These are phyloP conservation scores for Psittacara wagleri DNA, from an alignment of 2,113 vertebrate genomes.

Conservation along the genomic window DNA sequence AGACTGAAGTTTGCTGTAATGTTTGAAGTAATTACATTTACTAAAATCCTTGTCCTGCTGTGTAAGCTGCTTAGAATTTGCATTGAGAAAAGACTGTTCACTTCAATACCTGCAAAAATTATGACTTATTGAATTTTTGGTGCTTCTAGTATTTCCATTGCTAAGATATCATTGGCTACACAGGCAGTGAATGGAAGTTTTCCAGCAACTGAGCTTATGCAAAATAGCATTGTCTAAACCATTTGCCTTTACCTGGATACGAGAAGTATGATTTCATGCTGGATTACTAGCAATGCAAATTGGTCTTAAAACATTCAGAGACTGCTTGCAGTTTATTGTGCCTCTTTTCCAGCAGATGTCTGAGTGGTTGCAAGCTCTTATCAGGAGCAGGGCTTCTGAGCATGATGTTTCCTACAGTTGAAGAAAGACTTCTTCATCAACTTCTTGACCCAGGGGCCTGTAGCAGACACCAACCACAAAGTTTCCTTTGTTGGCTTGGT, in stretches of 20 bases:
- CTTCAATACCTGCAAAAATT: neutral
- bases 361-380: neutral
- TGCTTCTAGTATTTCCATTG: neutral
- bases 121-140: neutral
- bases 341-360: neutral
- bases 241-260: neutral
- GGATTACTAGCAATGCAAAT: neutral
- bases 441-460: neutral
- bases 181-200: neutral
- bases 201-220: neutral
- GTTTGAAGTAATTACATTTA: slow-evolving; percentile 12
- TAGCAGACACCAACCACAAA: neutral
- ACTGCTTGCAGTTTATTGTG: neutral
- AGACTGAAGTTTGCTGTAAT: slow-evolving; percentile 16
- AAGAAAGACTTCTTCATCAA: neutral
- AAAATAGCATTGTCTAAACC: neutral
- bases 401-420: neutral
- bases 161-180: neutral
- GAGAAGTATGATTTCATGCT: neutral
- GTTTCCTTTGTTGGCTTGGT: neutral
- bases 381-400: neutral
- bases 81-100: neutral
- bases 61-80: neutral
- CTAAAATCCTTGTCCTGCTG: slow-evolving; percentile 19
- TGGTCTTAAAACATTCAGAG: neutral